phyloP scores from a whole-genome alignment of 2,797 vertebrate species.

The Mergus octosetaceus region DNA sequence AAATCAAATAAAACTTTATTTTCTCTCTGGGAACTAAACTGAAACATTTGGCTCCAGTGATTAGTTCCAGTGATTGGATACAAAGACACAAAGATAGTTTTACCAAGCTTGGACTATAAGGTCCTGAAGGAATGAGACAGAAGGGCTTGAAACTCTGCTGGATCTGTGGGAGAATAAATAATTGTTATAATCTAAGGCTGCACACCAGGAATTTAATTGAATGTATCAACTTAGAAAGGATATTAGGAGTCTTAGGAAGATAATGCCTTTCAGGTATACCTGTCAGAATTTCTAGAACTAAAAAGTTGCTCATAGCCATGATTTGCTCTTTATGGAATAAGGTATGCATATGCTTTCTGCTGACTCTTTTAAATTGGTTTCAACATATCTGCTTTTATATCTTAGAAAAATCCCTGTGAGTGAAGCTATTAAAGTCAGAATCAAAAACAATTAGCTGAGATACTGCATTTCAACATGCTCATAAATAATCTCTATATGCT shows the following conservation, averaged over 20 bases:
- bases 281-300: conserved; percentile 3
- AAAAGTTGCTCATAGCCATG: neutral
- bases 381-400: neutral
- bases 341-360: neutral
- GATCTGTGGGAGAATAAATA: conserved; percentile 15
- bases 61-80: neutral
- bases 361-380: neutral
- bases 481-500: neutral
- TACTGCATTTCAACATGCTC: neutral
- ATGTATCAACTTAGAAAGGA: neutral
- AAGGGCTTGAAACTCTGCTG: conserved; percentile 28
- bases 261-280: neutral
- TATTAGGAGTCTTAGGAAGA: neutral
- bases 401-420: neutral
- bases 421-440: neutral
- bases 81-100: neutral
- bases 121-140: conserved; percentile 3
- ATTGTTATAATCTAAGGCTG: neutral
- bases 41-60: neutral
- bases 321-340: neutral
- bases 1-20: neutral
- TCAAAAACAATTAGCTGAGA: neutral
- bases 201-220: conserved; percentile 33
- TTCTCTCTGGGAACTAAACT: neutral
- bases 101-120: neutral